Evolutionary conservation across 2,888 invertebrate species (phyloP).

Genomic region (Philhelius pedissequus): DNA sequence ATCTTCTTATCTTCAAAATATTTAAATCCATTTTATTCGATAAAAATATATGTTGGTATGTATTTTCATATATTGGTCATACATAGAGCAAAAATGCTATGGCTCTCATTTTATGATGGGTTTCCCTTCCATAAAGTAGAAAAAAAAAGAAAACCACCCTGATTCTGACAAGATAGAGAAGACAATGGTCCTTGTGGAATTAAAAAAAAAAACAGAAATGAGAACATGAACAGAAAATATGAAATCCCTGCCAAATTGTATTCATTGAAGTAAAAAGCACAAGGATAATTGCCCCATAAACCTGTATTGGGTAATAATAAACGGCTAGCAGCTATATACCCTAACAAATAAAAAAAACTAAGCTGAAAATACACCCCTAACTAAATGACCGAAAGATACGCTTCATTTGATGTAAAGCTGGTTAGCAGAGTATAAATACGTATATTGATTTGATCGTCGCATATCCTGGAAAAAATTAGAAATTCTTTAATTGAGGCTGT

Average conservation of each 20-base stretch:
- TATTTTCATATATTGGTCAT: neutral
- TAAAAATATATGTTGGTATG: too few species aligned
- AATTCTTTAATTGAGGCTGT: too few species aligned
- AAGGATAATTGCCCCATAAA: conserved; percentile 67
- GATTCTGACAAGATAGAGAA: conserved; percentile 59
- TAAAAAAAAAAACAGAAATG: conserved; percentile 16
- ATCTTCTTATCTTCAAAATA: neutral
- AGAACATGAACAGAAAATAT: conserved; percentile 57
- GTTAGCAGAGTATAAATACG: conserved; percentile 27
- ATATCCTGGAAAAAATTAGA: too few species aligned
- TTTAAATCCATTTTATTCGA: neutral
- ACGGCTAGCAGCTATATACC: conserved; percentile 33
- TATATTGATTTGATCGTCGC: conserved; percentile 32
- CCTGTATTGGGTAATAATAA: conserved; percentile 66
- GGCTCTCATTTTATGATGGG: neutral
- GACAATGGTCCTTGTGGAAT: conserved; percentile 47
- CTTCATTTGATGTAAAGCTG: conserved; percentile 61
- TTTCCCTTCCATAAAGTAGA: conserved; percentile 40
- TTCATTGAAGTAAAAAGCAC: conserved; percentile 64
- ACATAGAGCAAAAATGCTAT: neutral
- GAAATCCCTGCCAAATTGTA: conserved; percentile 65
- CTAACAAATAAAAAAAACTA: neutral
- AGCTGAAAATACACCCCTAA: conserved; percentile 14
- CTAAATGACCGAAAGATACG: conserved; percentile 59
- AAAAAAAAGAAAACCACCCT: conserved; percentile 34